Conservation (phyloP, 2,113 vertebrate genomes). For the Melanotaenia duboulayi region DNA sequence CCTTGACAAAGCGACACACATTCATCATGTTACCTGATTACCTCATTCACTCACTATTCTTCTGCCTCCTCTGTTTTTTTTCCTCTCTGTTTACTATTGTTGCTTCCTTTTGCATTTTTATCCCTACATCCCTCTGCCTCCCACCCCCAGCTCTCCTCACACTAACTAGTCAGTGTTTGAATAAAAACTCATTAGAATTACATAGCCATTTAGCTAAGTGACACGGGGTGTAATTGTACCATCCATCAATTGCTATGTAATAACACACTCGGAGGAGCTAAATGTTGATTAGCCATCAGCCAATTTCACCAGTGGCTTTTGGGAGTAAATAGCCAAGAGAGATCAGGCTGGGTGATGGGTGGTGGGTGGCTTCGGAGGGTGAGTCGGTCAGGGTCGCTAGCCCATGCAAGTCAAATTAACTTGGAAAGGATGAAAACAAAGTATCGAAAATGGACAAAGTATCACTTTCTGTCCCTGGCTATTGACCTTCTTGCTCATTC, state of each 20-base stretch:
- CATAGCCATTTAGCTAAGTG: constrained; percentile 86
- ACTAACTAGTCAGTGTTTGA: constrained; percentile 83
- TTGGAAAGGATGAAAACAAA: constrained; percentile 57
- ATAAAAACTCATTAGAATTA: constrained; percentile 85
- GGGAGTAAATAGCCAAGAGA: constrained; percentile 71
- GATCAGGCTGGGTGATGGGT: constrained; percentile 39
- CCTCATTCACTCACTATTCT: constrained; percentile 10
- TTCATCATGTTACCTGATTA: constrained; percentile 34
- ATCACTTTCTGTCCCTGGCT: constrained; percentile 27
- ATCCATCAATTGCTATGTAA: constrained; percentile 85
- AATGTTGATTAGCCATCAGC: constrained; percentile 83
- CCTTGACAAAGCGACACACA: constrained; percentile 14
- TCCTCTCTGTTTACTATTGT: background rate
- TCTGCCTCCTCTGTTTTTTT: background rate
- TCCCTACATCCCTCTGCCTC: background rate
- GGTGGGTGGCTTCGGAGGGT: constrained; percentile 21
- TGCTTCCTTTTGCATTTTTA: constrained; percentile 23
- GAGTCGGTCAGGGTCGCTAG: constrained; percentile 55
- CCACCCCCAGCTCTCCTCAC: constrained; percentile 37
- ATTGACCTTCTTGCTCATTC: constrained; percentile 1
- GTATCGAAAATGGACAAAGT: constrained; percentile 44
- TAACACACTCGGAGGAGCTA: constrained; percentile 82
- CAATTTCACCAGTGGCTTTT: constrained; percentile 77
- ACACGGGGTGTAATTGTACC: constrained; percentile 84
- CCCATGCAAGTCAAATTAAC: constrained; percentile 65